phyloP scores from a whole-genome alignment of 1,140 invertebrate species.

The Heliconius melpomene region DNA sequence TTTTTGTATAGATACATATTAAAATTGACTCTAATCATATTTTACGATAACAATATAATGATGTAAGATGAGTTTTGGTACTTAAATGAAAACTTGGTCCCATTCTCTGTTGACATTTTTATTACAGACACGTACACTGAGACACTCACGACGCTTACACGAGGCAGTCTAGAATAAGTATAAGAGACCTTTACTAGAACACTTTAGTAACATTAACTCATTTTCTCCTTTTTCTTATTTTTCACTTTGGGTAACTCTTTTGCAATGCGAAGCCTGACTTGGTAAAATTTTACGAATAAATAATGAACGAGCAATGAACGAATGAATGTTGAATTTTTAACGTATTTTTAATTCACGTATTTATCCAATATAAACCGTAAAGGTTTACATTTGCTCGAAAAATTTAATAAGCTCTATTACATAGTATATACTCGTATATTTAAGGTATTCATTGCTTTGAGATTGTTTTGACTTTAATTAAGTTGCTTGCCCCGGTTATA shows the following conservation, averaged over 20 bases:
- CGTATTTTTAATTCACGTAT: not conserved
- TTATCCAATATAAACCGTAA: no score
- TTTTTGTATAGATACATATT: no score
- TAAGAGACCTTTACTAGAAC: not conserved
- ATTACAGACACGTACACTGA: not conserved
- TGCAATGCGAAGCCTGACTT: not conserved
- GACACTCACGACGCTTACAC: not conserved
- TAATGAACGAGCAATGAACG: not conserved
- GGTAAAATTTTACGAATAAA: not conserved
- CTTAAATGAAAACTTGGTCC: not conserved
- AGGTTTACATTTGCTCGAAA: no score
- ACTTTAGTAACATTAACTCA: not conserved
- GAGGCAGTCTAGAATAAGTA: not conserved
- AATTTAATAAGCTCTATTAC: not conserved
- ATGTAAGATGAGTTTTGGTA: not conserved
- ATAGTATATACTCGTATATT: not conserved
- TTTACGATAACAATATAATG: not conserved
- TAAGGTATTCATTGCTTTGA: conserved; percentile 41
- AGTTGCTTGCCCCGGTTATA: conserved; percentile 60
- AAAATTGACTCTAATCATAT: not conserved
- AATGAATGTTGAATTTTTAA: not conserved
- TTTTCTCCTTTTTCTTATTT: not conserved
- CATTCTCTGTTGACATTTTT: not conserved
- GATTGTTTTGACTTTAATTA: conserved; percentile 63
- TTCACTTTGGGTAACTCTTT: not conserved